These are phyloP conservation scores for Deroptyus accipitrinus DNA, from an alignment of 2,113 vertebrate genomes.

Conservation along the genomic window DNA sequence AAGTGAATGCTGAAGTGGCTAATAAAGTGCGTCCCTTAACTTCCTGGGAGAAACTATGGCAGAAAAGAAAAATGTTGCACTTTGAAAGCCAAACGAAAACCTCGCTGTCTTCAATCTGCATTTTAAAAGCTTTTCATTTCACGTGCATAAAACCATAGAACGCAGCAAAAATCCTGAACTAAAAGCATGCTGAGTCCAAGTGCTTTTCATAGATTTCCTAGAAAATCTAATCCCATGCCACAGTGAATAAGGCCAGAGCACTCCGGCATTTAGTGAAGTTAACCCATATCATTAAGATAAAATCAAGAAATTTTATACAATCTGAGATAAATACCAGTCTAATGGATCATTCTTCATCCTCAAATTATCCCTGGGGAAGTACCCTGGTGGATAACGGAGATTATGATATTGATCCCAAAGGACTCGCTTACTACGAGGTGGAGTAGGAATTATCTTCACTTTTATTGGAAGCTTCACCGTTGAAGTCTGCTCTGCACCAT, in stretches of 20 bases:
- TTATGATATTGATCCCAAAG: conserved; percentile 99
- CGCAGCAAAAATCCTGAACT: background rate
- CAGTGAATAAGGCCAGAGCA: background rate
- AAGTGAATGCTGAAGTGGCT: background rate
- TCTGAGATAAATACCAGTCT: conserved; percentile 84
- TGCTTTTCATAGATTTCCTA: background rate
- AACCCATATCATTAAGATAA: background rate
- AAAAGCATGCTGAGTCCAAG: background rate
- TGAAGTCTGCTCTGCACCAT: conserved; percentile 87
- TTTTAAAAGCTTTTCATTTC: background rate
- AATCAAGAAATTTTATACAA: conserved; percentile 21
- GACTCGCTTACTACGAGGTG: conserved; percentile 92
- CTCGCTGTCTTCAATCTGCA: background rate
- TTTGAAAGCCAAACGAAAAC: background rate
- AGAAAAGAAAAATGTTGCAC: background rate
- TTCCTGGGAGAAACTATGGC: background rate
- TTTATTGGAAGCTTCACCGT: conserved; percentile 95
- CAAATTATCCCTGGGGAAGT: conserved; percentile 96
- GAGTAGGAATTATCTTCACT: conserved; percentile 96
- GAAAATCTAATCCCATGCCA: background rate
- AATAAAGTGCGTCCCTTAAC: background rate
- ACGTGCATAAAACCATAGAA: background rate
- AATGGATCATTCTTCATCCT: conserved; percentile 98
- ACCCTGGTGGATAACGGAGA: conserved; percentile 94
- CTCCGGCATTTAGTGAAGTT: background rate